Conservation (phyloP, 2,888 invertebrate genomes). For the Platycheirus albimanus region DNA sequence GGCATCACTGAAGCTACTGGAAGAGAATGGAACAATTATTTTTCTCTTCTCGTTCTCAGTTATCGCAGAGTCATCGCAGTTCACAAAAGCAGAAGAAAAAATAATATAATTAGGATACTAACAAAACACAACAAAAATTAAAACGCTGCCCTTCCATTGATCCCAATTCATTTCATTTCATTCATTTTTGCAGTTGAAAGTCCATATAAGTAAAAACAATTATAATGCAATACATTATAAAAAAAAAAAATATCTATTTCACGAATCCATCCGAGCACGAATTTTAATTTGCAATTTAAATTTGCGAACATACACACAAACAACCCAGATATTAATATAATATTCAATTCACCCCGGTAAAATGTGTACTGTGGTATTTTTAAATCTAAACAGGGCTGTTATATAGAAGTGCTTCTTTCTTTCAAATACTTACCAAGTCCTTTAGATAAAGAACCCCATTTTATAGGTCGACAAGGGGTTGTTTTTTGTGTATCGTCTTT, state of each 20-base stretch:
- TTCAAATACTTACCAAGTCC: slow-evolving; percentile 66
- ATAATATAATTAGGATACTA: background rate
- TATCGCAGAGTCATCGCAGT: background rate
- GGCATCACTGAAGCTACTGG: background rate
- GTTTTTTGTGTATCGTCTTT: slow-evolving; percentile 7
- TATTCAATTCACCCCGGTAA: too few species aligned
- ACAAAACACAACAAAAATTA: slow-evolving; percentile 6
- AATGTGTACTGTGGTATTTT: slow-evolving; percentile 23
- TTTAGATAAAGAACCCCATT: slow-evolving; percentile 45
- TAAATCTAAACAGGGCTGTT: slow-evolving; percentile 51
- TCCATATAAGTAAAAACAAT: background rate
- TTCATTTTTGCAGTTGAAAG: slow-evolving; percentile 20
- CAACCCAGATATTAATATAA: too few species aligned
- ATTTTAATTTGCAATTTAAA: too few species aligned
- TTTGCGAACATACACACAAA: too few species aligned
- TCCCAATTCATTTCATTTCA: slow-evolving; percentile 65
- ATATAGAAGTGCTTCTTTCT: slow-evolving; percentile 32
- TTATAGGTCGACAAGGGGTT: slow-evolving; percentile 31
- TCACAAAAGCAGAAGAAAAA: slow-evolving; percentile 10
- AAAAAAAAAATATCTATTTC: too few species aligned
- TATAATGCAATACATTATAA: too few species aligned
- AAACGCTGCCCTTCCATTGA: slow-evolving; percentile 51
- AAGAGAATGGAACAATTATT: background rate
- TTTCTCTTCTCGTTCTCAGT: background rate
- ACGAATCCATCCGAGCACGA: too few species aligned